Conservation (phyloP, 2,888 invertebrate species). For the Brachypalpus laphriformis region DNA sequence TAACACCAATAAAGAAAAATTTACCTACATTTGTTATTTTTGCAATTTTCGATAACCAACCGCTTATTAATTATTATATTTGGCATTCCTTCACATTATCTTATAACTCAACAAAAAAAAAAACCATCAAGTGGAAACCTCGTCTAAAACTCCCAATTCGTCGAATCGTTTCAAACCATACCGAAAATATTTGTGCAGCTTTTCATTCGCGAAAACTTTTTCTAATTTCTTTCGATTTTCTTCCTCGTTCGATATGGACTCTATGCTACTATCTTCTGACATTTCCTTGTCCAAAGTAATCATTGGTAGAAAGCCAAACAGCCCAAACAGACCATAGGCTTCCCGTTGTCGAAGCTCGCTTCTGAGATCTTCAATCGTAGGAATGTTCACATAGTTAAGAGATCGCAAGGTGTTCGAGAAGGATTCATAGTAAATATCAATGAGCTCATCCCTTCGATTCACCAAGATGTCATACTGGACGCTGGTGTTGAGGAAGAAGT, state of each 20-base stretch:
- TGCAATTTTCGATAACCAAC: no score
- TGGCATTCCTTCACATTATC: no score
- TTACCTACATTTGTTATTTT: no score
- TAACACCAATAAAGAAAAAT: background rate
- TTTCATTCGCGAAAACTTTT: constrained; percentile 76
- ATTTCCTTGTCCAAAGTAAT: constrained; percentile 78
- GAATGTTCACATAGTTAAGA: constrained; percentile 77
- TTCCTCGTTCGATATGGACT: constrained; percentile 76
- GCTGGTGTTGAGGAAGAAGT: constrained; percentile 80
- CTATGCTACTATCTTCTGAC: constrained; percentile 76
- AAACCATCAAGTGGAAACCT: constrained; percentile 73
- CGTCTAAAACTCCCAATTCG: constrained; percentile 77
- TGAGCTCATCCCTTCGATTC: constrained; percentile 76
- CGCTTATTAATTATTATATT: no score
- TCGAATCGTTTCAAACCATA: constrained; percentile 78
- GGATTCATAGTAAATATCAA: constrained; percentile 77
- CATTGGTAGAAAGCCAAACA: constrained; percentile 79
- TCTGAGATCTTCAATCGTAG: constrained; percentile 77
- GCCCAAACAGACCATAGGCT: constrained; percentile 78
- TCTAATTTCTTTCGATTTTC: constrained; percentile 75
- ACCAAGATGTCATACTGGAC: constrained; percentile 76
- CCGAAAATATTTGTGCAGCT: constrained; percentile 76
- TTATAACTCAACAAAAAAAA: no score
- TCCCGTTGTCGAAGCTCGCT: constrained; percentile 78
- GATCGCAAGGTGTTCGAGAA: constrained; percentile 76